Base-by-base conservation (phyloP, 2,888 invertebrate genomes). In the Nomada fucata region DNA sequence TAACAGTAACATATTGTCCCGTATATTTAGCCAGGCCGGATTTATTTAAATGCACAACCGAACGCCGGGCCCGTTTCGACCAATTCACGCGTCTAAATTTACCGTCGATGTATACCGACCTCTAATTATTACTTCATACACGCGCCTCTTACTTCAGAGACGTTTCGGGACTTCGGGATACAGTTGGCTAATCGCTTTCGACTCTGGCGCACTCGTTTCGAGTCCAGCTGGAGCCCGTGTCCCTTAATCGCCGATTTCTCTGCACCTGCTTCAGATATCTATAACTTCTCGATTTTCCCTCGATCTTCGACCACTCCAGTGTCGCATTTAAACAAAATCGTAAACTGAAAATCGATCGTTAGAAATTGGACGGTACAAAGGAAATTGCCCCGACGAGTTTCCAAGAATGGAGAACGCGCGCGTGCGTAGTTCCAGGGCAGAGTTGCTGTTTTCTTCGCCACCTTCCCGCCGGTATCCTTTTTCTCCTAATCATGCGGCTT, bases 401-500 rank as follows among this genome's bases (percentile, higher is more conserved):
- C 69, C 26, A 23, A 47, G 73, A 68, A 69, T 44, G 29, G 44
- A 29, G 64, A 44, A 61, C 36, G 29, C 20, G 50, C 13, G 65
- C 23, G 59, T 2, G 53, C 18, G 11, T 2, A 42, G 36, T 47
- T 26, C 10, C 42, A 67, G 65, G 78, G 23, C 52, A 50, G n/a
- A 61, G 67, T 78, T 78, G 68, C 72, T 78, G 72, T 68, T 78
- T 61, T 44, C 61, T 61, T 53, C 71, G 52, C 53, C 29, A 20
- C 70, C 68, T 74, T 83, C 83, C 50, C 76, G 57, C 47, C 44
- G 72, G 76, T 76, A 69, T 86, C 86, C 84, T 80, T 84, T 83
- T 85, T 63, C 78, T 79, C 76, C 77, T 78, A 85, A 83, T 86
- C 80, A 82, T 68, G 78, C 69, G 80, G 82, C 78, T 89, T 80